phyloP scores from a whole-genome alignment of 2,113 vertebrate genomes.

The Callaeas wilsoni region DNA sequence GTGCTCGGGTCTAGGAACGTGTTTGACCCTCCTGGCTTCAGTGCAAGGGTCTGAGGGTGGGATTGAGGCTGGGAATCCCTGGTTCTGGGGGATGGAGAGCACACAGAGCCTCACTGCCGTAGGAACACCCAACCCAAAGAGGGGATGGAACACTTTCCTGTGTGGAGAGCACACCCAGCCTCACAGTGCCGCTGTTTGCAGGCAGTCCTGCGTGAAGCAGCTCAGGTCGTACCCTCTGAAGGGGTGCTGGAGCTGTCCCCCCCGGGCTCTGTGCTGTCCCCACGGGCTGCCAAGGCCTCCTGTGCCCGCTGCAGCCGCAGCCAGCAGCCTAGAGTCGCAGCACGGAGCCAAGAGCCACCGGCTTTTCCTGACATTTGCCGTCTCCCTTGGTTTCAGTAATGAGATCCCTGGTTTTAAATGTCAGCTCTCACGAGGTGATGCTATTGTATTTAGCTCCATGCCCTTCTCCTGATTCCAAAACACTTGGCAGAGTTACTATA shows the following conservation, averaged over 20 bases:
- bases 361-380: slow-evolving; percentile 34
- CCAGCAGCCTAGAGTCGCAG: not conserved
- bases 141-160: fast-evolving
- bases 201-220: not conserved
- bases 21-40: not conserved
- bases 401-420: slow-evolving; percentile 48
- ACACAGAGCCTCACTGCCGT: not conserved
- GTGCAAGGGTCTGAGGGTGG: not conserved
- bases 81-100: not conserved
- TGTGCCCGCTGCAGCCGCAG: not conserved
- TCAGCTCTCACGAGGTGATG: slow-evolving; percentile 28
- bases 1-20: not conserved
- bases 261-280: not conserved
- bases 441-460: slow-evolving; percentile 29
- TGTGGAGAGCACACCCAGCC: not conserved
- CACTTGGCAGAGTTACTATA: slow-evolving; percentile 38
- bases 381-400: slow-evolving; percentile 30
- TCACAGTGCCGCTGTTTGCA: not conserved
- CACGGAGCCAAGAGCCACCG: not conserved
- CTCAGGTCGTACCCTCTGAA: not conserved
- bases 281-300: not conserved
- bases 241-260: not conserved
- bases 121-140: not conserved
- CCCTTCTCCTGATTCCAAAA: slow-evolving; percentile 31
- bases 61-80: not conserved